Evolutionary conservation across 2,797 vertebrate genomes (phyloP).

Genomic region (Tangara arthus): DNA sequence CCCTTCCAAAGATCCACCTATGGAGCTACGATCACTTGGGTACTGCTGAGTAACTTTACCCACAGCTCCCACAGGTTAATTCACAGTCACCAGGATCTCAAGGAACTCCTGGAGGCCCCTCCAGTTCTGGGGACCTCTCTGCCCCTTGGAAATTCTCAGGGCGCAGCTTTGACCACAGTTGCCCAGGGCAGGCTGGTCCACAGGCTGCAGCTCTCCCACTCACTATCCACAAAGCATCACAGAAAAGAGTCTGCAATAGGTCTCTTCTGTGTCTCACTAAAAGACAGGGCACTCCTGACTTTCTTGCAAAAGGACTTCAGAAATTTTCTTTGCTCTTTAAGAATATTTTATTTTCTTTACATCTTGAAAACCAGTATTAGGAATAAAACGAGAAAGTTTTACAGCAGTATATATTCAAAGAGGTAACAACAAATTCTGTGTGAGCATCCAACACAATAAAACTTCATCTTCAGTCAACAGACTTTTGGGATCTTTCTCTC

Average conservation of each 20-base stretch:
- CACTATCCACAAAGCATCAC: background rate
- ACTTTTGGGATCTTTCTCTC: background rate
- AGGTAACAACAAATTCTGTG: background rate
- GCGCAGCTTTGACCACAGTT: background rate
- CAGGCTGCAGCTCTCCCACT: background rate
- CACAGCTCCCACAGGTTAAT: background rate
- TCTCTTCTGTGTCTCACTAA: background rate
- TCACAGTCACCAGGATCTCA: background rate
- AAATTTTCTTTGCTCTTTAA: background rate
- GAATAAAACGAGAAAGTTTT: background rate
- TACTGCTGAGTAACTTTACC: background rate
- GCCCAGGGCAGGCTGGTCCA: background rate
- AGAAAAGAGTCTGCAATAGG: background rate
- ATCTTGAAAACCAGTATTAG: background rate
- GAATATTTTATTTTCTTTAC: background rate
- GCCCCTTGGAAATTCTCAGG: background rate
- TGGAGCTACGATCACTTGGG: accelerated
- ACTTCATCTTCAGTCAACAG: background rate
- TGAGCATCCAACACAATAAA: background rate
- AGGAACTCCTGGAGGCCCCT: background rate
- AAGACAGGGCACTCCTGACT: background rate
- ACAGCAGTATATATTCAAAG: background rate
- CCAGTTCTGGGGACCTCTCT: background rate
- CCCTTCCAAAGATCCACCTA: background rate
- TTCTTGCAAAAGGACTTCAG: background rate